Conservation (phyloP, 2,888 invertebrate species). For the Rhagonycha lutea region DNA sequence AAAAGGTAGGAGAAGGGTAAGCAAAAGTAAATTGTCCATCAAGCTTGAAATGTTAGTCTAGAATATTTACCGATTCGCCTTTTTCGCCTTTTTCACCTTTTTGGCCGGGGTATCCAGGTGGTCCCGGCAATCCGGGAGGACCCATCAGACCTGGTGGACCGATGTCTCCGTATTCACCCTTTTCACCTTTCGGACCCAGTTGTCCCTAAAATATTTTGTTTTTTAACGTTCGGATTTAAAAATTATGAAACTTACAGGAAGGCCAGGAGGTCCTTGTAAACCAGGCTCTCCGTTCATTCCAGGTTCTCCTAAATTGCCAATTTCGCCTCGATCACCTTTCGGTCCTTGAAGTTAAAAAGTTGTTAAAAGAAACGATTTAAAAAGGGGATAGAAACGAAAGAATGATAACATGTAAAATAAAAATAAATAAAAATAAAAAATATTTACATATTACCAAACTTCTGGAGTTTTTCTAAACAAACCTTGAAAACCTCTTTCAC, state of each 20-base stretch:
- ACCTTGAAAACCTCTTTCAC: conserved; percentile 58
- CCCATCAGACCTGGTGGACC: conserved; percentile 94
- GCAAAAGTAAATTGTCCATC: conserved; percentile 11
- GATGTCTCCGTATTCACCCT: conserved; percentile 88
- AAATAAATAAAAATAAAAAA: neutral
- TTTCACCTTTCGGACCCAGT: conserved; percentile 84
- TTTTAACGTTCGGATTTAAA: neutral
- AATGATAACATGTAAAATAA: neutral
- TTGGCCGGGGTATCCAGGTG: conserved; percentile 84
- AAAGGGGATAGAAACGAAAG: neutral
- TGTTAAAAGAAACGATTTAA: neutral
- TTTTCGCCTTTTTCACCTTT: conserved; percentile 92
- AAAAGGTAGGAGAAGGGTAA: conserved; percentile 1
- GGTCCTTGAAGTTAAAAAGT: conserved; percentile 61
- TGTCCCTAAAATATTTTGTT: conserved; percentile 64
- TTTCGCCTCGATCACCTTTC: conserved; percentile 74
- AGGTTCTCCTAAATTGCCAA: conserved; percentile 74
- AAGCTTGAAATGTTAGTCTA: conserved; percentile 6
- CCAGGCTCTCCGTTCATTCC: conserved; percentile 81
- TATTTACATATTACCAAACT: neutral
- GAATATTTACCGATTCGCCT: conserved; percentile 83
- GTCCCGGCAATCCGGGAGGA: conserved; percentile 83
- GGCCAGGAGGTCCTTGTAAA: conserved; percentile 85
- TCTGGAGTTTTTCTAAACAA: conserved; percentile 29
- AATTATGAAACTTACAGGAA: conserved; percentile 63